A percentile compares a stretch with the other conserved stretches of the same genome.
Conservation (phyloP, 1,140 invertebrate species). For the Gonatopus flavifemur region DNA sequence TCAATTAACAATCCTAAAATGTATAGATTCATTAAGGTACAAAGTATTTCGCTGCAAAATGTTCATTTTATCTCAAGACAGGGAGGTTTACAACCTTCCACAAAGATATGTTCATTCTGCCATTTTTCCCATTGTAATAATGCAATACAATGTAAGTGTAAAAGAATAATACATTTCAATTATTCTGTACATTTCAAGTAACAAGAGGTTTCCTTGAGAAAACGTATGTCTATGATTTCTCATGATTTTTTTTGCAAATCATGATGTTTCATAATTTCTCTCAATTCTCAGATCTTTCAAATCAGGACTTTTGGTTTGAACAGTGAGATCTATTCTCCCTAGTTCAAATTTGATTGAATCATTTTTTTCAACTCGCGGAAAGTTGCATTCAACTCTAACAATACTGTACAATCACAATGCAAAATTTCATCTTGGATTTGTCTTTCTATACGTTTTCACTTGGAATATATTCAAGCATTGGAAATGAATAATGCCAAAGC, state of each 20-base stretch:
- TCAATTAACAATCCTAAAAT: conserved; percentile 19
- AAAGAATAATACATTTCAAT: not conserved
- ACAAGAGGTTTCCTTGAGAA: not conserved
- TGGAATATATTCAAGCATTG: not conserved
- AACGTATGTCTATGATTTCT: not conserved
- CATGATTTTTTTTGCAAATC: not conserved
- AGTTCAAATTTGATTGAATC: no score
- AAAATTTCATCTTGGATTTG: no score
- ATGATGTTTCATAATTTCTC: conserved; percentile 1
- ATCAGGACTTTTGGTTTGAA: no score
- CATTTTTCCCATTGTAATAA: conserved; percentile 35
- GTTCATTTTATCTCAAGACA: conserved; percentile 12
- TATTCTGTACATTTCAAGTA: not conserved
- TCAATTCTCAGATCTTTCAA: not conserved
- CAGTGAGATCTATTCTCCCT: no score
- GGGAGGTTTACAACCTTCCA: conserved; percentile 12
- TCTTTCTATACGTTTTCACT: no score
- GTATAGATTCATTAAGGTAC: conserved; percentile 31
- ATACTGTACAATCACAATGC: no score
- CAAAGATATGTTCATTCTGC: conserved; percentile 38
- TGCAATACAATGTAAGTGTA: conserved; percentile 31
- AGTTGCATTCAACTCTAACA: no score
- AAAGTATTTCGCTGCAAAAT: conserved; percentile 15
- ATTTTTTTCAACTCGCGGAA: no score
- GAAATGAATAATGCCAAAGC: not conserved